Base-by-base conservation (phyloP, 2,113 vertebrate genomes). In the Desmodus rotundus region DNA sequence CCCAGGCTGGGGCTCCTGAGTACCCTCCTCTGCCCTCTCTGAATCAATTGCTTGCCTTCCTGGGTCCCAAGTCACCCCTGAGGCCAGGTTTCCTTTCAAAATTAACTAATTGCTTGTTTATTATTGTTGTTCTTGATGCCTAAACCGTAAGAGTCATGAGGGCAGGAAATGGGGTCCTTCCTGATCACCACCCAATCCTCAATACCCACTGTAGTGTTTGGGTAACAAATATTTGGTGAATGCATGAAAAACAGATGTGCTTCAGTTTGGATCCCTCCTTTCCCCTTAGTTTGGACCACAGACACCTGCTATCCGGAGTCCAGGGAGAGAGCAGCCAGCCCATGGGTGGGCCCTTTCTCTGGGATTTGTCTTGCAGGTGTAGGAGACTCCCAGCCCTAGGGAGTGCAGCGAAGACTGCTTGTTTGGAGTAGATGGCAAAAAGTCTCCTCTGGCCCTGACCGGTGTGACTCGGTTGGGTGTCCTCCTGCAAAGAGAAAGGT, bases 81-180 rank as follows among this genome's bases (percentile, higher is more conserved):
- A 74, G 63, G 47, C 20, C 84, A 78, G 52, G 24, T 88, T 95
- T 89, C 52, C 63, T 95, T 95, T 95, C 72, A 82, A 81, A 93
- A 87, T 72, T 61, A 92, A 93, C 19, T 22, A 52, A 33, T 36
- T 38, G 74, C 11, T 76, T 85, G 10, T 77, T 89, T 52, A 88
- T 88, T 84, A 67, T 85, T 63, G 14, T 38, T 76, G 56, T 89
- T 83, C 38, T n/a, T 63, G 43, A 36, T 87, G 54, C 41, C 61
- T 96, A 70, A 87, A 81, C n/a, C 56, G 2, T 50, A 82, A 50
- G 68, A n/a, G 45, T 22, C 45, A 61, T 20, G 85, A 96, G 33
- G 72, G 33, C 28, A 90, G 68, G 20, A 15, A 67, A 73, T 73
- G 36, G 36, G 26, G 6, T 76, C 50, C 12, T 67, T 81, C 54